Evolutionary conservation across 2,888 invertebrate species (phyloP).

Genomic region (Torymus auratus): DNA sequence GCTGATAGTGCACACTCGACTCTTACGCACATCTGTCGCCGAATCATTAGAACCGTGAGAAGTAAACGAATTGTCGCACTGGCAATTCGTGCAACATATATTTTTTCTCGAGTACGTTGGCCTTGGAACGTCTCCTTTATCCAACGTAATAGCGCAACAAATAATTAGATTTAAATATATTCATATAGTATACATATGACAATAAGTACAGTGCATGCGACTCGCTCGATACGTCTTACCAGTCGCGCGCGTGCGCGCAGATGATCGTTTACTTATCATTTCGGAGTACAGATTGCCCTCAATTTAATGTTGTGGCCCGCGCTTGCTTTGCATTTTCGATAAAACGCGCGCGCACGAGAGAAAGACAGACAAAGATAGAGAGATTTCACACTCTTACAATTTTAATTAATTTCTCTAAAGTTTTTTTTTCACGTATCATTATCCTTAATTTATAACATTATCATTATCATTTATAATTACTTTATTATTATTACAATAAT

Average conservation of each 20-base stretch:
- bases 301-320: slow-evolving; percentile 31
- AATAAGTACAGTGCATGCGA: slow-evolving; percentile 59
- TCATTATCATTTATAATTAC: slow-evolving; percentile 31
- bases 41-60: neutral
- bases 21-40: neutral
- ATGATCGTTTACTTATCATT: slow-evolving; percentile 19
- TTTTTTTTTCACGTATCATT: neutral
- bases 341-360: neutral
- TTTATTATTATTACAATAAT: slow-evolving; percentile 41
- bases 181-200: slow-evolving; percentile 34
- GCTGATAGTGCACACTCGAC: neutral
- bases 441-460: slow-evolving; percentile 25
- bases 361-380: neutral
- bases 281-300: slow-evolving; percentile 56
- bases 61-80: slow-evolving; percentile 30
- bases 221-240: slow-evolving; percentile 26
- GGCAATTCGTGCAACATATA: slow-evolving; percentile 40
- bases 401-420: slow-evolving; percentile 32
- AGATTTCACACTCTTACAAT: slow-evolving; percentile 28
- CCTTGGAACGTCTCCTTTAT: slow-evolving; percentile 12
- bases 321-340: slow-evolving; percentile 51
- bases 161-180: slow-evolving; percentile 36
- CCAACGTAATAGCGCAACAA: slow-evolving; percentile 26
- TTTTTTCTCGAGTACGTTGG: slow-evolving; percentile 19
- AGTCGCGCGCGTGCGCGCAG: slow-evolving; percentile 37